Evolutionary conservation across 2,888 invertebrate species (phyloP), one percentile per base, ranked within the genome.

Genomic region (Drosophila ezoana): DNA sequence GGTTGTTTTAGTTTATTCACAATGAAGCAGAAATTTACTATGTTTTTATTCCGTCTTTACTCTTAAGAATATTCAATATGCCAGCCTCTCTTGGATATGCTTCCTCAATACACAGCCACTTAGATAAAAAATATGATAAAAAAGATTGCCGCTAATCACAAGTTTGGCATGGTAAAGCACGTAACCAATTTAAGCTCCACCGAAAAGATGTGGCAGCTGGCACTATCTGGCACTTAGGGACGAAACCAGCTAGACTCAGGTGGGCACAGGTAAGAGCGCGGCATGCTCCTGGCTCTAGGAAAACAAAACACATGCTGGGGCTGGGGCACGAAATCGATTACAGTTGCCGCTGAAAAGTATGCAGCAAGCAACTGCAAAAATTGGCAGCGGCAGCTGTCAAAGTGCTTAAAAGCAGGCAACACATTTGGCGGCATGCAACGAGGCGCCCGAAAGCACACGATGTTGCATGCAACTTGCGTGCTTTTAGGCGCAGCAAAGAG

Each of bases 351-450:
- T 32, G 14, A 35, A 72, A 64, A 54, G 68, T 63, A 64, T 40
- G 57, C 73, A 57, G 56, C 47, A 23, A 13, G 13, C 40, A 13
- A 35, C 5, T 1, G 14, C 1, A 18, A 16, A n/a, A 28, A 16
- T 6, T 14, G 23, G 1, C 18, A 33, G 3, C 18, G 14, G 3
- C 38, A 14, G 47, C 16, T 58, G 9, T 2, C 51, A 18, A 49
- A n/a, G 33, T 9, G 51, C 73, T 59, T 23, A 57, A 60, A 62
- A 76, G 64, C 33, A 64, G 33, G 54, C 77, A 49, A 43, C n/a
- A 20, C 14, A 53, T 52, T 56, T 32, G 6, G n/a, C 13, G 3
- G 13, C 48, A 41, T 28, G n/a, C 53, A 49, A 1, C 33, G 14
- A 4, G 28, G 8, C 20, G 37, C 48, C 56, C 43, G 4, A 53